Percentiles rank a stretch among this genome's conserved stretches.
Conservation (phyloP, 2,797 vertebrate species). For the Percopsis omiscomaycus region DNA sequence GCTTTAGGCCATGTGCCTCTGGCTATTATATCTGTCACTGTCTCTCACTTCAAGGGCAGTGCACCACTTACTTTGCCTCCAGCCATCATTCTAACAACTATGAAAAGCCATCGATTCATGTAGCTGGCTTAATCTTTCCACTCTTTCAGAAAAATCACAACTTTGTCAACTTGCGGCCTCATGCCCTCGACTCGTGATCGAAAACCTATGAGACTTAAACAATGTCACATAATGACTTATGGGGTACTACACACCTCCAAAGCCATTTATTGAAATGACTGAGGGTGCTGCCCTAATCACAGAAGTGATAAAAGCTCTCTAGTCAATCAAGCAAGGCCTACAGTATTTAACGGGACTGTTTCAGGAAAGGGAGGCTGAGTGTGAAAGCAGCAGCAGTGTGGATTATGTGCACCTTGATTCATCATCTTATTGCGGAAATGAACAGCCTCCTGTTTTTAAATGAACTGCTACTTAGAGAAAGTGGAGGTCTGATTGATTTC, state of each 20-base stretch:
- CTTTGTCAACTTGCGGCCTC: conserved; percentile 34
- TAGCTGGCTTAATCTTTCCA: conserved; percentile 35
- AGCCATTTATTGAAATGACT: conserved; percentile 35
- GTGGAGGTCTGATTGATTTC: conserved; percentile 77
- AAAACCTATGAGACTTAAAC: conserved; percentile 29
- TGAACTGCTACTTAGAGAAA: conserved; percentile 70
- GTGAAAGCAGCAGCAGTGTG: conserved; percentile 40
- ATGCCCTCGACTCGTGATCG: not conserved
- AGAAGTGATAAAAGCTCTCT: conserved; percentile 51
- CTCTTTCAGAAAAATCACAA: conserved; percentile 36
- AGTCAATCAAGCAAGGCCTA: conserved; percentile 50
- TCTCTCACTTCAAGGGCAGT: conserved; percentile 33
- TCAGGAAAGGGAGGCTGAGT: conserved; percentile 38
- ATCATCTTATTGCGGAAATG: conserved; percentile 67
- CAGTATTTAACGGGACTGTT: conserved; percentile 52
- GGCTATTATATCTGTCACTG: conserved; percentile 50
- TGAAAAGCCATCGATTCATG: conserved; percentile 31
- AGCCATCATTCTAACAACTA: conserved; percentile 18
- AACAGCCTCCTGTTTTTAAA: conserved; percentile 72
- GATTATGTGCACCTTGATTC: conserved; percentile 59
- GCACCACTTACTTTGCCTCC: conserved; percentile 32
- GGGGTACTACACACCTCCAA: conserved; percentile 31
- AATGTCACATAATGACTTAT: conserved; percentile 36
- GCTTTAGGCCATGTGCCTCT: conserved; percentile 53
- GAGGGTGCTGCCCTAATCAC: conserved; percentile 46